Conservation (phyloP, 2,113 vertebrate genomes). For the Cavia aperea region DNA sequence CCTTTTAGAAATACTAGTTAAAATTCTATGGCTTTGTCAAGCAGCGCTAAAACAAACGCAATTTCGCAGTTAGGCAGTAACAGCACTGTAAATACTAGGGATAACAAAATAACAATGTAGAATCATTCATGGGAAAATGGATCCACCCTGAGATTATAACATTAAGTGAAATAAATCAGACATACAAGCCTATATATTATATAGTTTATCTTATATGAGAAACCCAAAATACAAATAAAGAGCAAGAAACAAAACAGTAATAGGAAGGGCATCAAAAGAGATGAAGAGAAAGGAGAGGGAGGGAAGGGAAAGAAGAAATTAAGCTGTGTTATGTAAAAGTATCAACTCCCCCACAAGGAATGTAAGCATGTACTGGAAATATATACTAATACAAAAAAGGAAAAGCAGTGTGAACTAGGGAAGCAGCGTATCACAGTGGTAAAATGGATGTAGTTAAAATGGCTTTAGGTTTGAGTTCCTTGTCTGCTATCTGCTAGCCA, state of each 20-base stretch:
- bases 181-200: neutral
- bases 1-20: conserved; percentile 18
- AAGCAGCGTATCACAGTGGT: neutral
- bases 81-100: neutral
- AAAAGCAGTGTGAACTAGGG: neutral
- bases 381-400: neutral
- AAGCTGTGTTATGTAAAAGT: neutral
- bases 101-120: neutral
- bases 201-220: neutral
- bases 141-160: neutral
- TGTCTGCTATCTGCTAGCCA: neutral
- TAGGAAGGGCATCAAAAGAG: neutral
- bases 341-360: neutral
- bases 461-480: neutral
- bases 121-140: neutral
- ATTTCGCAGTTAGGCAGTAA: neutral
- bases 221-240: neutral
- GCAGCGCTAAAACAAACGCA: neutral
- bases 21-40: neutral
- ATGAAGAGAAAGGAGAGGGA: neutral
- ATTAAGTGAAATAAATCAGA: neutral
- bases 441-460: neutral
- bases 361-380: neutral
- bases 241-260: neutral
- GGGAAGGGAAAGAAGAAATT: neutral